These are phyloP conservation scores for Phrynosoma blainvillii DNA, from an alignment of 2,113 vertebrate genomes.

Conservation along the genomic window DNA sequence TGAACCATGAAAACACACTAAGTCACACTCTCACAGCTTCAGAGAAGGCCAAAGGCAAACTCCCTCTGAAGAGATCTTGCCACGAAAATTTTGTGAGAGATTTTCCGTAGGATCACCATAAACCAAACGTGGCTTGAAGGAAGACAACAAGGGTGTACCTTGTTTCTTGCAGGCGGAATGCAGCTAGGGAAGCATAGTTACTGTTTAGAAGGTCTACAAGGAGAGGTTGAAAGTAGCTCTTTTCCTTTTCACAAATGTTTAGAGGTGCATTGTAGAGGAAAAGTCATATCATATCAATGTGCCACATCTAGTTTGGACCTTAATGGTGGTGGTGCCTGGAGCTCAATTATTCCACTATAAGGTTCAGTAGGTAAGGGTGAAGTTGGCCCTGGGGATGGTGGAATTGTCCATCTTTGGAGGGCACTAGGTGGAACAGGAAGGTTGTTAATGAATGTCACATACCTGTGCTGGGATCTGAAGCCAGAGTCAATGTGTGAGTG, in stretches of 20 bases:
- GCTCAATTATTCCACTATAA: background rate
- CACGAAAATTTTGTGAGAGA: too few relatives aligned
- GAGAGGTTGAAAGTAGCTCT: too few relatives aligned
- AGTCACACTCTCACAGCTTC: too few relatives aligned
- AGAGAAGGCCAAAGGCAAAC: too few relatives aligned
- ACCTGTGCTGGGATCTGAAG: background rate
- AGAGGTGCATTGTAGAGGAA: background rate
- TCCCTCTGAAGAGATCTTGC: too few relatives aligned
- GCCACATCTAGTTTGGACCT: background rate
- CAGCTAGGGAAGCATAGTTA: background rate
- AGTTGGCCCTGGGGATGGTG: background rate
- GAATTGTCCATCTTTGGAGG: background rate
- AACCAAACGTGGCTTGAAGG: background rate
- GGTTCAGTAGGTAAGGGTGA: background rate
- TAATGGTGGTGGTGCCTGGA: background rate
- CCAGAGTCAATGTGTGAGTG: background rate
- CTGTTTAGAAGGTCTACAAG: background rate
- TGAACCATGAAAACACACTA: too few relatives aligned
- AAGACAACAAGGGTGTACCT: background rate
- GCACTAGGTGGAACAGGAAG: background rate
- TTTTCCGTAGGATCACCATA: background rate
- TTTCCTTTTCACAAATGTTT: background rate
- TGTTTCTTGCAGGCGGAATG: background rate
- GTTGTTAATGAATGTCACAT: background rate
- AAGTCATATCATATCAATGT: background rate